These are phyloP conservation scores for Lasiurus cinereus DNA, from an alignment of 2,113 vertebrate genomes.

Conservation along the genomic window DNA sequence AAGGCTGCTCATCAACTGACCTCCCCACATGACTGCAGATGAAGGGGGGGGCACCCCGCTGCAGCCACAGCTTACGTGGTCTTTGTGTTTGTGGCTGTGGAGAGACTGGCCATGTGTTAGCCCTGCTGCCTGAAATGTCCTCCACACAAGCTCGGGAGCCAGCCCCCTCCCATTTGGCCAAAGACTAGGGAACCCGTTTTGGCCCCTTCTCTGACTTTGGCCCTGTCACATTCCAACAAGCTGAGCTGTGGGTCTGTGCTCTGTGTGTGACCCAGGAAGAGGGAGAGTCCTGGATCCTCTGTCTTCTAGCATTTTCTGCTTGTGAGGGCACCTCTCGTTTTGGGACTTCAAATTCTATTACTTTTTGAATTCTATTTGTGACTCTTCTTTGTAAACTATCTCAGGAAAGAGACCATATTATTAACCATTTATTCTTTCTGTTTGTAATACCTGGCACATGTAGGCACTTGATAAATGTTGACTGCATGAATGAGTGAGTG, in stretches of 20 bases:
- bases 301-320: not conserved
- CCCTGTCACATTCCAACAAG: not conserved
- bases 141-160: not conserved
- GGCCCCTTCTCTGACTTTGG: not conserved
- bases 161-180: not conserved
- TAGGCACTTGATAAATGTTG: not conserved
- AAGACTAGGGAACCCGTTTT: slow-evolving; percentile 17
- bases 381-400: slow-evolving; percentile 34
- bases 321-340: not conserved
- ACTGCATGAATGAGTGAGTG: not conserved
- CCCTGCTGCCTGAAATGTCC: not conserved
- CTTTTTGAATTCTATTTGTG: not conserved
- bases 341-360: not conserved
- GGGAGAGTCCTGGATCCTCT: not conserved
- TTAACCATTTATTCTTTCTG: slow-evolving; percentile 3
- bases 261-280: not conserved
- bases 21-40: not conserved
- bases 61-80: not conserved
- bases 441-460: not conserved
- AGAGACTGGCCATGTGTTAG: not conserved
- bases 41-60: not conserved
- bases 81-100: not conserved
- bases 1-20: not conserved
- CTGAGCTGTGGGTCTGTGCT: not conserved
- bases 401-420: not conserved